Evolutionary conservation across 2,113 vertebrate genomes (phyloP).

Genomic region (Lepus europaeus): DNA sequence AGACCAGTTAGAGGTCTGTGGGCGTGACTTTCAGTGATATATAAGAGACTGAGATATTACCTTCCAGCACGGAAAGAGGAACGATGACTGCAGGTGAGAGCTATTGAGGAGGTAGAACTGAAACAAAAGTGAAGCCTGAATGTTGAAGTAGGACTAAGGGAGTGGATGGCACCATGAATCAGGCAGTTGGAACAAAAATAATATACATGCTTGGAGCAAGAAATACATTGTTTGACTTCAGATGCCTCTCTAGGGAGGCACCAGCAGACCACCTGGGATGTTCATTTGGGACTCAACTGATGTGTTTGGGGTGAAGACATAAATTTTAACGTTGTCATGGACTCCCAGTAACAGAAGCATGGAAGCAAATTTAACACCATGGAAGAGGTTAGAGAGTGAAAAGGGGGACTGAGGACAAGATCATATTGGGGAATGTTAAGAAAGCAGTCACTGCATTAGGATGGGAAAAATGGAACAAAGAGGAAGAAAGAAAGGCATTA

Average conservation of each 20-base stretch:
- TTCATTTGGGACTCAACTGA: background rate
- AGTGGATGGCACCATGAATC: background rate
- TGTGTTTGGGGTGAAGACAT: background rate
- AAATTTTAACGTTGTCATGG: background rate
- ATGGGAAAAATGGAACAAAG: background rate
- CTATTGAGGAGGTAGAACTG: background rate
- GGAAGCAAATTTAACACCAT: background rate
- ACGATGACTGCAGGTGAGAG: background rate
- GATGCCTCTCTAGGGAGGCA: background rate
- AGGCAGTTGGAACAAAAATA: background rate
- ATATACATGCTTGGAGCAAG: too few species aligned
- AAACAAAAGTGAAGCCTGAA: background rate
- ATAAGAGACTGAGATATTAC: background rate
- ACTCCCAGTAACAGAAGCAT: background rate
- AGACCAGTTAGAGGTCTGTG: background rate
- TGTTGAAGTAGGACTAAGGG: background rate
- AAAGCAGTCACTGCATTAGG: background rate
- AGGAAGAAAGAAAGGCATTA: background rate
- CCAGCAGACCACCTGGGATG: background rate
- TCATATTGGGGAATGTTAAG: rapidly evolving
- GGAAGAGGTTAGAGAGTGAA: background rate
- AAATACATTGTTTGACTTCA: background rate
- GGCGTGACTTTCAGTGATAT: background rate
- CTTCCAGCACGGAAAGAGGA: background rate
- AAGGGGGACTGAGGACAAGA: background rate